A percentile compares a stretch with the other conserved stretches of the same genome.
Conservation (phyloP, 2,888 invertebrate genomes). For the Pheosia gnoma region DNA sequence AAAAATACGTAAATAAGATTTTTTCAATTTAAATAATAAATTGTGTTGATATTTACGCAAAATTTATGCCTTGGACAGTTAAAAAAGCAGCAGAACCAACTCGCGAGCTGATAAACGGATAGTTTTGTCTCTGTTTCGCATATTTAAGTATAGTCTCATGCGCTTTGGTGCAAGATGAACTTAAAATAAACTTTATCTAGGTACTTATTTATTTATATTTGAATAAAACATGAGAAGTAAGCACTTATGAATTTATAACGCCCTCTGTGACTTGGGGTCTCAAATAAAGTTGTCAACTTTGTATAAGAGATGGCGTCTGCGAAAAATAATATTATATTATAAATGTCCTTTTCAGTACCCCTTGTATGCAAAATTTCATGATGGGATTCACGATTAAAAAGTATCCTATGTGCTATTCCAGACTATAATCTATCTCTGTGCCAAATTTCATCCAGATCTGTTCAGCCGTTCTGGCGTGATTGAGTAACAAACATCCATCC, state of each 20-base stretch:
- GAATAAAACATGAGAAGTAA: conserved; percentile 35
- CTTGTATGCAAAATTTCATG: too few relatives aligned
- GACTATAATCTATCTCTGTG: too few relatives aligned
- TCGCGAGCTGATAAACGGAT: conserved; percentile 43
- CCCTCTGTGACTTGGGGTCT: conserved; percentile 14
- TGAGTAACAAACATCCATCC: too few relatives aligned
- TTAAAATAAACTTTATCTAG: conserved; percentile 38
- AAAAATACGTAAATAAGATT: too few relatives aligned
- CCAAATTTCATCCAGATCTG: too few relatives aligned
- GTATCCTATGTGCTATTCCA: too few relatives aligned
- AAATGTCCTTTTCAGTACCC: not conserved
- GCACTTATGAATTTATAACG: conserved; percentile 37
- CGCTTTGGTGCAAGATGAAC: conserved; percentile 38
- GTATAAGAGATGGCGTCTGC: not conserved
- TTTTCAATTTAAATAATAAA: too few relatives aligned
- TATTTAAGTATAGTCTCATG: conserved; percentile 39
- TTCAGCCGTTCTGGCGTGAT: too few relatives aligned
- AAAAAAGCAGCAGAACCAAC: conserved; percentile 23
- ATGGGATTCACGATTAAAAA: too few relatives aligned
- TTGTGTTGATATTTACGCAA: not conserved
- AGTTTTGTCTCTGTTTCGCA: conserved; percentile 45
- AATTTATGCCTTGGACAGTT: conserved; percentile 21
- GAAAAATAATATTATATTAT: not conserved
- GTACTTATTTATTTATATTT: conserved; percentile 32
- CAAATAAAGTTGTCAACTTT: not conserved